Conservation (phyloP, 1,140 invertebrate genomes). For the Lasaia peninsularis region DNA sequence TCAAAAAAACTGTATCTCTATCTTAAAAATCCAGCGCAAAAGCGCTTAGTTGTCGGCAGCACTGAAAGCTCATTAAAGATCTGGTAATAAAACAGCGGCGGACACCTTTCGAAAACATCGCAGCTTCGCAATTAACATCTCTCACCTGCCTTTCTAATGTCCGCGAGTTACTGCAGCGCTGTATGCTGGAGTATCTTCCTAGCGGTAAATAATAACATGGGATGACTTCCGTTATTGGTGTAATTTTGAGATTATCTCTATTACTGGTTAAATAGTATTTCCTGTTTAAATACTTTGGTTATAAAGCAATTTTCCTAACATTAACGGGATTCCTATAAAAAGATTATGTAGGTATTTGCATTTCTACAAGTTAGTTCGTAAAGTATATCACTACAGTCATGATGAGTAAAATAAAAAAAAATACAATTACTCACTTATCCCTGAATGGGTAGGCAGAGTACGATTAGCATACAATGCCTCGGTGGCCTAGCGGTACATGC, state of each 20-base stretch:
- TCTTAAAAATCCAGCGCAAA: background rate
- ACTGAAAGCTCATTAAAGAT: constrained; percentile 24
- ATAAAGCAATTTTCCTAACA: no score
- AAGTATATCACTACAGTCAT: no score
- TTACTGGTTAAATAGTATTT: background rate
- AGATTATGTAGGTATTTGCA: no score
- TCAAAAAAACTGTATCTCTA: no score
- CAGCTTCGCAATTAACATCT: constrained; percentile 24
- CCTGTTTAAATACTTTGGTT: no score
- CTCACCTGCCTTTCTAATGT: constrained; percentile 23
- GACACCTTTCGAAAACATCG: constrained; percentile 29
- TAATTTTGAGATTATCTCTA: background rate
- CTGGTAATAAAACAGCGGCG: constrained; percentile 26
- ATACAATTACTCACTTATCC: no score
- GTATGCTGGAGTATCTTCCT: constrained; percentile 2
- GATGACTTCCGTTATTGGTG: background rate
- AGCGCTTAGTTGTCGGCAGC: background rate
- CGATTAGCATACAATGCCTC: no score
- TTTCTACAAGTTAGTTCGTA: no score
- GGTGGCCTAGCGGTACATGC: no score
- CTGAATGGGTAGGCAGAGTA: no score
- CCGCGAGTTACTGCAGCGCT: background rate
- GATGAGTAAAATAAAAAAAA: no score
- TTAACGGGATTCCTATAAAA: no score
- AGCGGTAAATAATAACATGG: constrained; percentile 7